Evolutionary conservation across 2,888 invertebrate species (phyloP).

Genomic region (Mactromeris polynyma): DNA sequence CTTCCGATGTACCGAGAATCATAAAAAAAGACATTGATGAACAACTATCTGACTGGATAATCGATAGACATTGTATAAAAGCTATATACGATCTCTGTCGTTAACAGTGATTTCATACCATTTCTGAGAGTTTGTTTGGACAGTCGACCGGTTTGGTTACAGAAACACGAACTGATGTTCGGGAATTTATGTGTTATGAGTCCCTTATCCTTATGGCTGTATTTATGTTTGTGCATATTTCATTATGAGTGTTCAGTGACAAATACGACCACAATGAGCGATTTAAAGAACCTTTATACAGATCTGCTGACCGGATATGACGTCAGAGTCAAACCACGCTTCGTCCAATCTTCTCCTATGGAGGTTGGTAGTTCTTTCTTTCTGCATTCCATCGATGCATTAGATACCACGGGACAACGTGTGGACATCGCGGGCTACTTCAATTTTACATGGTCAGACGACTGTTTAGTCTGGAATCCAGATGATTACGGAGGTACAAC

Average conservation of each 20-base stretch:
- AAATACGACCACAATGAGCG: not conserved
- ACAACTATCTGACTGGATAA: too few species aligned
- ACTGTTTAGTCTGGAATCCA: not conserved
- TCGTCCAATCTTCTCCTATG: not conserved
- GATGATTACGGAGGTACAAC: not conserved
- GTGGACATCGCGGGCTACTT: slow-evolving; percentile 6
- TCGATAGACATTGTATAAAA: too few species aligned
- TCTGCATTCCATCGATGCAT: not conserved
- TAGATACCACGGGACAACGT: slow-evolving; percentile 7
- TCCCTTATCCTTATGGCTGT: too few species aligned
- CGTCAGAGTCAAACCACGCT: not conserved
- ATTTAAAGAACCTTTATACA: not conserved
- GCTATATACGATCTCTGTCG: too few species aligned
- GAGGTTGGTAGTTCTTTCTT: not conserved
- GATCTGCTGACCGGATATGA: slow-evolving; percentile 2
- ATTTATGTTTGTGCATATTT: too few species aligned
- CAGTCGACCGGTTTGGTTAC: too few species aligned
- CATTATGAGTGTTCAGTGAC: not conserved
- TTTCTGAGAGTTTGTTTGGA: too few species aligned
- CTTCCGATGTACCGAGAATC: too few species aligned
- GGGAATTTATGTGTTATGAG: too few species aligned
- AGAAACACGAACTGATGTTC: too few species aligned
- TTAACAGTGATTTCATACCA: too few species aligned
- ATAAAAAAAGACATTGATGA: too few species aligned
- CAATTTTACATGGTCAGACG: not conserved